Conservation (phyloP, 2,888 invertebrate species). For the Trachelus tabidus region DNA sequence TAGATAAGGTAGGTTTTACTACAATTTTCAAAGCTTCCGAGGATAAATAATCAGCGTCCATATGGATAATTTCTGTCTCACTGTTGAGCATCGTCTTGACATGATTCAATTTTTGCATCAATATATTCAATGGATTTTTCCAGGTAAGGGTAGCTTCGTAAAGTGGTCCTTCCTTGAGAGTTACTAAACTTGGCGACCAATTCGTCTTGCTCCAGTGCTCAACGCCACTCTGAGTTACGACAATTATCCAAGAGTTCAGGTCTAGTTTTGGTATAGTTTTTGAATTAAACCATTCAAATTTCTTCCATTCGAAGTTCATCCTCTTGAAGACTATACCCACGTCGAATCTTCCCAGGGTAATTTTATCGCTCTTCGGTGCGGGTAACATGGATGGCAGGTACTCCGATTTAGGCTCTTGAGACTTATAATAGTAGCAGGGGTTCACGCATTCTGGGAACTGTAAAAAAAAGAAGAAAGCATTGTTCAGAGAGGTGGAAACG, state of each 20-base stretch:
- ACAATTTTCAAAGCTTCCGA: constrained; percentile 45
- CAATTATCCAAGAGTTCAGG: constrained; percentile 57
- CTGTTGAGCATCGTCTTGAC: constrained; percentile 26
- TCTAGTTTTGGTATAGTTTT: constrained; percentile 42
- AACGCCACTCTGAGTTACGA: constrained; percentile 49
- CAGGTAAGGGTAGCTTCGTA: constrained; percentile 61
- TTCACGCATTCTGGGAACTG: constrained; percentile 59
- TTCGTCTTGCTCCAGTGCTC: constrained; percentile 57
- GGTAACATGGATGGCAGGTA: constrained; percentile 59
- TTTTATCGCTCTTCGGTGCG: constrained; percentile 54
- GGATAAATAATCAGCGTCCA: constrained; percentile 50
- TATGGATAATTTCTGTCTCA: constrained; percentile 53
- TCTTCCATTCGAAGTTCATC: constrained; percentile 49
- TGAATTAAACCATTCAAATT: constrained; percentile 52
- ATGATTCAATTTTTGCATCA: constrained; percentile 14
- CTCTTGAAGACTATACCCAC: constrained; percentile 55
- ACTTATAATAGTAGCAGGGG: constrained; percentile 53
- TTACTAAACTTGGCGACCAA: constrained; percentile 58
- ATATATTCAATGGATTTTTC: constrained; percentile 58
- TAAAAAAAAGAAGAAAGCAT: constrained; percentile 23
- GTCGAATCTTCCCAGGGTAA: constrained; percentile 52
- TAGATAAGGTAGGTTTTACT: constrained; percentile 18
- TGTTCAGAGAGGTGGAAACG: background rate
- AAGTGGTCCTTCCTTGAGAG: constrained; percentile 53
- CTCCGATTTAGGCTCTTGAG: constrained; percentile 47